Conservation (phyloP, 2,113 vertebrate species). For the Ia io region DNA sequence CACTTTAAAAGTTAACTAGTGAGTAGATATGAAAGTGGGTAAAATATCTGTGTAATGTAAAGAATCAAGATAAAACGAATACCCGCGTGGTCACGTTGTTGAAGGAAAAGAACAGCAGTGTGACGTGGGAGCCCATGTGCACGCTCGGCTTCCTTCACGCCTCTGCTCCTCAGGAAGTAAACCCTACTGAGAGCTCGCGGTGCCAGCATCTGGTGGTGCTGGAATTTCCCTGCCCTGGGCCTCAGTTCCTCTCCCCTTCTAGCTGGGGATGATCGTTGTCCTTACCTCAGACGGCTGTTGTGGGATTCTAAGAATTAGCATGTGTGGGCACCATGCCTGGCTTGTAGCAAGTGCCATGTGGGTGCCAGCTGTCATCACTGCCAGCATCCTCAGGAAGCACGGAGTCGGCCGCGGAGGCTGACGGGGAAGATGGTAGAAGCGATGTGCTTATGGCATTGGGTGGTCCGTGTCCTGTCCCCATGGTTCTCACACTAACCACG, state of each 20-base stretch:
- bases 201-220: rapidly evolving
- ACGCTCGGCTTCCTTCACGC: rapidly evolving
- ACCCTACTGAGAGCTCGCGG: rapidly evolving
- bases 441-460: neutral
- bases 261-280: neutral
- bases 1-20: neutral
- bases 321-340: neutral
- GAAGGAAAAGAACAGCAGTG: neutral
- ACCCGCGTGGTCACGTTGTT: rapidly evolving
- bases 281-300: neutral
- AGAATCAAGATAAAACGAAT: neutral
- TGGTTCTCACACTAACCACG: neutral
- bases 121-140: neutral
- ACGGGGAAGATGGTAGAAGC: too few relatives aligned
- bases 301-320: neutral
- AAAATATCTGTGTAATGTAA: neutral
- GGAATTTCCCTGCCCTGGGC: too few relatives aligned
- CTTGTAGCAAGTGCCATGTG: neutral
- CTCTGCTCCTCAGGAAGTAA: neutral
- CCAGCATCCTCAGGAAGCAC: neutral
- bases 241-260: neutral
- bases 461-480: neutral
- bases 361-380: neutral
- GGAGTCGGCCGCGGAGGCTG: neutral
- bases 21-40: neutral